Conservation (phyloP, 2,888 invertebrate species). For the Lacanobia wlatinum region DNA sequence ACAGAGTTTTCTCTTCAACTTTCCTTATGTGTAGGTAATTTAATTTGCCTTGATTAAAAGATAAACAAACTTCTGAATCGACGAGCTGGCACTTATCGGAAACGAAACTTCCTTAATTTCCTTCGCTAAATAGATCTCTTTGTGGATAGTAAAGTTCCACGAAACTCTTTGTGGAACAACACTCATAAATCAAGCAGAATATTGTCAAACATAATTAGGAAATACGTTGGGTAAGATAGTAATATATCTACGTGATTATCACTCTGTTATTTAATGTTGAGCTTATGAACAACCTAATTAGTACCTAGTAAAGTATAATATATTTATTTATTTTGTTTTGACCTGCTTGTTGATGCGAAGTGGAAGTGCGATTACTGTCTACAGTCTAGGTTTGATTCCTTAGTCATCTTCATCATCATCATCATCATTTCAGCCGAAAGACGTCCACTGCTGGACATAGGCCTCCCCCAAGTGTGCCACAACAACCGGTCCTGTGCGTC, state of each 20-base stretch:
- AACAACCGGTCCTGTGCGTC: no score
- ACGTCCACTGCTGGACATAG: no score
- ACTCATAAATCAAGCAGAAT: conserved; percentile 50
- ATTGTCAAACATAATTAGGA: conserved; percentile 38
- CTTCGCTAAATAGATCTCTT: conserved; percentile 68
- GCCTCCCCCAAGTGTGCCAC: no score
- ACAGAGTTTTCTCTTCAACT: conserved; percentile 16
- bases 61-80: conserved; percentile 50
- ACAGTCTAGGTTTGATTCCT: neutral
- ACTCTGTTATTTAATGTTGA: conserved; percentile 12
- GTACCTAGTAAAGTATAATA: neutral
- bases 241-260: conserved; percentile 11
- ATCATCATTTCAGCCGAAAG: no score
- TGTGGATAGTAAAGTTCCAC: conserved; percentile 61
- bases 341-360: neutral
- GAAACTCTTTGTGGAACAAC: conserved; percentile 63
- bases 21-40: conserved; percentile 44
- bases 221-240: conserved; percentile 2
- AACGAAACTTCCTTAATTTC: conserved; percentile 72
- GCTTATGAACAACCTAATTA: conserved; percentile 1
- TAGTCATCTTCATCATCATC: no score
- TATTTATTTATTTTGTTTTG: neutral
- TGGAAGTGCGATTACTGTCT: neutral
- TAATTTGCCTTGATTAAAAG: conserved; percentile 54
- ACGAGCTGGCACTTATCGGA: conserved; percentile 58